Base-by-base conservation (phyloP, 2,113 vertebrate species). In the Caranx melampygus region DNA sequence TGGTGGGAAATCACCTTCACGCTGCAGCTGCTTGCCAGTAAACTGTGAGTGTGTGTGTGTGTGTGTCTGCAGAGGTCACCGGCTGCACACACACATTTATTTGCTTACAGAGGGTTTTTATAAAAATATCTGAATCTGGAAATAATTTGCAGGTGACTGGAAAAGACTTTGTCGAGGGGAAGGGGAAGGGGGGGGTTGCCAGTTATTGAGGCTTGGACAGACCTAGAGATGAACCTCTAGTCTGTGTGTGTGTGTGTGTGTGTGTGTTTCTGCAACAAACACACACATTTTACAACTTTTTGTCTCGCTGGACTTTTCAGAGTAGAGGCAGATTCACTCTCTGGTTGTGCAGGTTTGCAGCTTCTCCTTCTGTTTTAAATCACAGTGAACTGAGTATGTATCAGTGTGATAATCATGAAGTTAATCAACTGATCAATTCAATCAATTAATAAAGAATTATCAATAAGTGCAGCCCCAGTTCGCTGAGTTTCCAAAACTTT, bases 1-100 rank as follows among this genome's bases (percentile, higher is more conserved):
- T 35, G 15, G 40, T 45, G 42, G 54, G 44, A 72, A 72, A 72
- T 60, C 69, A 72, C 40, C 40, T 47, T 12, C 52, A 1, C 21
- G n/a, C 52, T 21, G 52, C 59, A 45, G 49, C 37, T 5, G 52
- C 0, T 3, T 59, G 55, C 54, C 26, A 15, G 55, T 42, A 51
- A 68, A 60, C 3, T 4, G 21, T 42, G 35, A n/a, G 26, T 26
- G 26, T 42, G 35, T 33, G n/a, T n/a, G n/a, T n/a, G n/a, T n/a
- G 21, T 21, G 55, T 47, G 67, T 35, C 52, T 14, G 44, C 44
- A 14, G 44, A 49, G 47, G 47, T 49, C 20, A 5, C n/a, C 7
- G 11, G 34, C 12, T 34, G 15, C 68, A 44, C 63, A 49, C 15
- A 52, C 6, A 26, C 6, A 40, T 69, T 26, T 26, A 40, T 40